Percentiles rank a stretch among this genome's conserved stretches.
These are phyloP conservation scores for Athrips mouffetella DNA, from an alignment of 2,888 invertebrate genomes.

Conservation along the genomic window DNA sequence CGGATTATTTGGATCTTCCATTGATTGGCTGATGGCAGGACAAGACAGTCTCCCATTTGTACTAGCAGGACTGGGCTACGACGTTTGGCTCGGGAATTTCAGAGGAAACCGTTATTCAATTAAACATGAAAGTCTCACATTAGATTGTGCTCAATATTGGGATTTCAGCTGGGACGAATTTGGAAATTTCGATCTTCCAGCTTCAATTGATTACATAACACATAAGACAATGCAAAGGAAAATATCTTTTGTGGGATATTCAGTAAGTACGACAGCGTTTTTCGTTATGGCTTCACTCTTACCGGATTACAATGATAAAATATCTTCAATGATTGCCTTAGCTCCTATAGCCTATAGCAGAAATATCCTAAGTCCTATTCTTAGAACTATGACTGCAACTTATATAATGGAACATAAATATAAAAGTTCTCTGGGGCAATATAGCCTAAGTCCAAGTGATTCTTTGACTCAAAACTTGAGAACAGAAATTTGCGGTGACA, in stretches of 20 bases:
- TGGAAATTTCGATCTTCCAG: constrained; percentile 80
- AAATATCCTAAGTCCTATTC: neutral
- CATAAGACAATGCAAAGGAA: constrained; percentile 57
- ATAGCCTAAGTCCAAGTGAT: constrained; percentile 82
- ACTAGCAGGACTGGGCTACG: neutral
- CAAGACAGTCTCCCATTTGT: neutral
- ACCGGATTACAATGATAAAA: constrained; percentile 24
- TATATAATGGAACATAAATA: neutral
- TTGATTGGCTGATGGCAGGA: neutral
- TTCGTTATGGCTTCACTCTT: constrained; percentile 16
- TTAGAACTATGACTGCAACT: neutral
- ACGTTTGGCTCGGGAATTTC: neutral
- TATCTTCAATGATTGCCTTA: constrained; percentile 13
- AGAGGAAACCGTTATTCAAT: neutral
- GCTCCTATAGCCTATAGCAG: constrained; percentile 16
- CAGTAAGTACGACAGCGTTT: constrained; percentile 63
- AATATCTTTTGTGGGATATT: constrained; percentile 80
- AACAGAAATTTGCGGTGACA: constrained; percentile 58
- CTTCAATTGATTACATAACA: constrained; percentile 78
- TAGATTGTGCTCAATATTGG: constrained; percentile 24
- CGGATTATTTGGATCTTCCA: neutral
- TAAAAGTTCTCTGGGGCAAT: constrained; percentile 59
- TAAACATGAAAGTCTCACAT: constrained; percentile 10
- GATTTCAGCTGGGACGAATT: constrained; percentile 80
- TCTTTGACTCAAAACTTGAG: constrained; percentile 66